Conservation (phyloP, 1,140 invertebrate species). For the Pseudoatta argentina region DNA sequence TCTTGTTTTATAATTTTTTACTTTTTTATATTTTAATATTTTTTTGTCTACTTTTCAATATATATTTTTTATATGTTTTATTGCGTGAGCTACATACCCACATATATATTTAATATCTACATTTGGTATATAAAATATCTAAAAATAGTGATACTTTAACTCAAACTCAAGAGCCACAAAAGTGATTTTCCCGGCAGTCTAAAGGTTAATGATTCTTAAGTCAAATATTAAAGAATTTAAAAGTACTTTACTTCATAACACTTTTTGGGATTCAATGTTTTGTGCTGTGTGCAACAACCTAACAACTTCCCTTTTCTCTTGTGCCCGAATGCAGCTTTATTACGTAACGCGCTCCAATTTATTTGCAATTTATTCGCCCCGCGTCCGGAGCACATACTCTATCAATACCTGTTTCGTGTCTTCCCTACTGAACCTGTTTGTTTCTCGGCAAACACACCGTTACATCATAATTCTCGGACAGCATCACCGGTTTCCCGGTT, state of each 20-base stretch:
- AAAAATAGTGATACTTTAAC: too few relatives aligned
- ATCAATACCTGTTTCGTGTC: conserved; percentile 54
- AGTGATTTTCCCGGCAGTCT: too few relatives aligned
- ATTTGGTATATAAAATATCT: too few relatives aligned
- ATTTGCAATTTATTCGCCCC: conserved; percentile 40
- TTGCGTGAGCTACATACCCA: too few relatives aligned
- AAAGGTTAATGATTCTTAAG: too few relatives aligned
- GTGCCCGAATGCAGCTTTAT: conserved; percentile 6
- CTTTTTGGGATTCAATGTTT: neutral
- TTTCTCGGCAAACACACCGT: conserved; percentile 57
- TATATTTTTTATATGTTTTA: too few relatives aligned
- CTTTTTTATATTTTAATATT: too few relatives aligned
- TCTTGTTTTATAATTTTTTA: too few relatives aligned
- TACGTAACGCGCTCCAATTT: conserved; percentile 54
- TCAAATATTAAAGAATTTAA: neutral
- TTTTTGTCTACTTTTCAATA: too few relatives aligned
- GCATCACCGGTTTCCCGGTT: conserved; percentile 41
- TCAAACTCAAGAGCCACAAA: too few relatives aligned
- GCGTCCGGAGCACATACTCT: conserved; percentile 41
- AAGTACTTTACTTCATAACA: neutral
- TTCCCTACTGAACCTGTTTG: conserved; percentile 62
- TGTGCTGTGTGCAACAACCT: neutral
- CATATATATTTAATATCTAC: too few relatives aligned
- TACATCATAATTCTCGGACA: conserved; percentile 62
- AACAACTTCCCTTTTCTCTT: conserved; percentile 3